Evolutionary conservation across 2,888 invertebrate species (phyloP).

Genomic region (Drosophila mayaguana): DNA sequence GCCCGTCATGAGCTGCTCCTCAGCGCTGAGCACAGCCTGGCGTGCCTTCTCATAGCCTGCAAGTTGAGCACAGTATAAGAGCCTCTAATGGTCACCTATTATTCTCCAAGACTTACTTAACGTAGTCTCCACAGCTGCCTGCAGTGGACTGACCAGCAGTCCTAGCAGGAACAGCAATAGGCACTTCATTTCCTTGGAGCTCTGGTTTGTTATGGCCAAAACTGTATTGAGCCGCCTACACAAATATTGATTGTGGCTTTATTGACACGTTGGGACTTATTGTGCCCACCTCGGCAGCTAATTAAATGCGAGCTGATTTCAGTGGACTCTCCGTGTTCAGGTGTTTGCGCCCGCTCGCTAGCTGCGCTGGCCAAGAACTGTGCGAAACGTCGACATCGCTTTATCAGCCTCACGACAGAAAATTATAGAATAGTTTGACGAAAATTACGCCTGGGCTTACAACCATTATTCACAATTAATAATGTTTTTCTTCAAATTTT

Average conservation of each 20-base stretch:
- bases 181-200: constrained; percentile 35
- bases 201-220: constrained; percentile 30
- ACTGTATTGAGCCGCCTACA: constrained; percentile 45
- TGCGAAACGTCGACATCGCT: constrained; percentile 11
- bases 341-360: constrained; percentile 34
- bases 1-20: constrained; percentile 81
- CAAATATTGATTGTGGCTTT: constrained; percentile 61
- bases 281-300: background rate
- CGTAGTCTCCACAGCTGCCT: constrained; percentile 21
- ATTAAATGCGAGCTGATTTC: background rate
- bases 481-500: constrained; percentile 19
- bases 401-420: constrained; percentile 9
- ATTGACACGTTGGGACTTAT: constrained; percentile 36
- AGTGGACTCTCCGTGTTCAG: background rate
- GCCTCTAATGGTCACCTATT: too few species aligned
- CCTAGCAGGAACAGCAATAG: constrained; percentile 19
- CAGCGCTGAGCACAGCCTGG: constrained; percentile 78
- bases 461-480: constrained; percentile 40
- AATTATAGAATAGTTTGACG: constrained; percentile 35
- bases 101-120: constrained; percentile 41
- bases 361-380: constrained; percentile 56
- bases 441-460: constrained; percentile 29
- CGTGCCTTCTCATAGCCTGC: constrained; percentile 82
- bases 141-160: constrained; percentile 8
- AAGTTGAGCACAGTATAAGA: too few species aligned